Conservation (phyloP, 2,888 invertebrate genomes). For the Drepana falcataria region DNA sequence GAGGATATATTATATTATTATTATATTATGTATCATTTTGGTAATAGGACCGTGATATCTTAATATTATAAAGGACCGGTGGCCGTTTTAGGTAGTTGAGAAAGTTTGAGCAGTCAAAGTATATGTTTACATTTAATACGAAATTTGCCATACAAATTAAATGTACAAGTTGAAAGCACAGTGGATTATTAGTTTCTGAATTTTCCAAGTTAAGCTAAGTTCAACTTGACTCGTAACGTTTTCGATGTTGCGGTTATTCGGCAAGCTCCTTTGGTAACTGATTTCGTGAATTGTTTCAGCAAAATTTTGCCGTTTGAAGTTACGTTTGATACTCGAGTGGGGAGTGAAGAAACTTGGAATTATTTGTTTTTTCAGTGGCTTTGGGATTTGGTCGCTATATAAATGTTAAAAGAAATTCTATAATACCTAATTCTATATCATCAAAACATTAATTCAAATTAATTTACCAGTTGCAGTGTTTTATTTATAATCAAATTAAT, state of each 20-base stretch:
- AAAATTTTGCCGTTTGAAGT: background rate
- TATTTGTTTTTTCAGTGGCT: too few species aligned
- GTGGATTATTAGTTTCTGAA: slow-evolving; percentile 22
- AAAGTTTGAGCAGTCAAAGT: too few species aligned
- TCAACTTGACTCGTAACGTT: slow-evolving; percentile 11
- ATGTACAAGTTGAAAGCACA: slow-evolving; percentile 10
- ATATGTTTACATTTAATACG: too few species aligned
- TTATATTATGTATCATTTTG: too few species aligned
- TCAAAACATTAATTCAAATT: background rate
- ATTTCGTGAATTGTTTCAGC: slow-evolving; percentile 6
- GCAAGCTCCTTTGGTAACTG: slow-evolving; percentile 11
- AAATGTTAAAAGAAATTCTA: too few species aligned
- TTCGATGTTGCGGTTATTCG: slow-evolving; percentile 19
- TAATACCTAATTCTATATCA: too few species aligned
- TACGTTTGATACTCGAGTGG: background rate
- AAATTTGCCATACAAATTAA: slow-evolving; percentile 7
- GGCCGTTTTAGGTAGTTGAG: too few species aligned
- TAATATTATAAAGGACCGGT: too few species aligned
- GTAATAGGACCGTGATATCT: too few species aligned
- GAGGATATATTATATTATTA: too few species aligned
- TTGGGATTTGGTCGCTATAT: too few species aligned
- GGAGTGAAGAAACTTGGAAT: background rate
- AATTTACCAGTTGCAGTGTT: background rate
- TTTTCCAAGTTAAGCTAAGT: slow-evolving; percentile 22
- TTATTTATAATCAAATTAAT: background rate